Evolutionary conservation across 1,140 invertebrate genomes (phyloP).

Genomic region (Drepana arcuata): DNA sequence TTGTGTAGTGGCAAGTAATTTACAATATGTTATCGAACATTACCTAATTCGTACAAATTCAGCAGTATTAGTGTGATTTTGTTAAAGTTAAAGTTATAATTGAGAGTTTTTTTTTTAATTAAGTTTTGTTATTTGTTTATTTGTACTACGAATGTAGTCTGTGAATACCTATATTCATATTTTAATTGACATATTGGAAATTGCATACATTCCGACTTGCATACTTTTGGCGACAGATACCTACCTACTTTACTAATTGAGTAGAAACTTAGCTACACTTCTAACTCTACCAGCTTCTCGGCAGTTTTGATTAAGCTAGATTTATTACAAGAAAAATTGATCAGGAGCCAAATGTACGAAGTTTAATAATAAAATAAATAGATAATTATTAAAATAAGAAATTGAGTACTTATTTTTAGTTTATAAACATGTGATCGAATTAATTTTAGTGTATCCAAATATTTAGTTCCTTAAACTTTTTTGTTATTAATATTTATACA

Average conservation of each 20-base stretch:
- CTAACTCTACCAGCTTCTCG: no score
- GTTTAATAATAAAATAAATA: slow-evolving; percentile 58
- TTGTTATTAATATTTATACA: slow-evolving; percentile 69
- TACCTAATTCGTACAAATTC: slow-evolving; percentile 70
- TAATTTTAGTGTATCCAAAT: slow-evolving; percentile 60
- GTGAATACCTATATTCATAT: no score
- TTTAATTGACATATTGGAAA: no score
- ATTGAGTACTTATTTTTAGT: slow-evolving; percentile 49
- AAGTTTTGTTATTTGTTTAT: slow-evolving; percentile 71
- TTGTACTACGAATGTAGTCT: slow-evolving; percentile 20
- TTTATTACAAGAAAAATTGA: no score
- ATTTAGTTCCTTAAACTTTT: slow-evolving; percentile 67
- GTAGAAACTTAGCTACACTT: no score
- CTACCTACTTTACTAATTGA: no score
- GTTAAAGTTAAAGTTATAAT: slow-evolving; percentile 72
- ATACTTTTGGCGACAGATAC: no score
- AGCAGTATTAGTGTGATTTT: slow-evolving; percentile 72
- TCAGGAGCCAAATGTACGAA: slow-evolving; percentile 65
- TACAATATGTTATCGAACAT: slow-evolving; percentile 41
- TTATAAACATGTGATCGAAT: slow-evolving; percentile 60
- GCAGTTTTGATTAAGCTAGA: no score
- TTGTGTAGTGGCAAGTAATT: slow-evolving; percentile 50
- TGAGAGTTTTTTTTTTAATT: slow-evolving; percentile 56
- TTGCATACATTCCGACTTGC: no score
- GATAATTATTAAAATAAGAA: slow-evolving; percentile 36